Percentiles rank a stretch among this genome's conserved stretches.
These are phyloP conservation scores for Calycopis cecrops DNA, from an alignment of 1,140 invertebrate genomes.

Conservation along the genomic window DNA sequence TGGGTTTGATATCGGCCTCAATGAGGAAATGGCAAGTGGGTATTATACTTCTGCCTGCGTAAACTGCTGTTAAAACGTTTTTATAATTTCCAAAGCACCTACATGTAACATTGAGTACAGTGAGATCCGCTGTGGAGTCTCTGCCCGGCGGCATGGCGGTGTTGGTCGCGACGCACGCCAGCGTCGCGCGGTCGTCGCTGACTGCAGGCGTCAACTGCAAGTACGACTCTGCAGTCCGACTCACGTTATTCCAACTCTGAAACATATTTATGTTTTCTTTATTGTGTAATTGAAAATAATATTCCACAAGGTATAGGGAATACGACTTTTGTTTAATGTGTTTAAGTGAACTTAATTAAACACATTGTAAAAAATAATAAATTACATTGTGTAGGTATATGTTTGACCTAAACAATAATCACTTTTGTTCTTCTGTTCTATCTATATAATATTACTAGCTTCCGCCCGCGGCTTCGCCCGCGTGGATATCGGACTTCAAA, in stretches of 20 bases:
- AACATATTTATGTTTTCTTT: constrained; percentile 11
- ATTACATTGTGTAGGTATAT: not conserved
- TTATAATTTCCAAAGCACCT: constrained; percentile 54
- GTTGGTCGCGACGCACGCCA: constrained; percentile 92
- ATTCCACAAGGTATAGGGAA: too few species aligned
- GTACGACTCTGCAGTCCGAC: constrained; percentile 80
- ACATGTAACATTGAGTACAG: constrained; percentile 91
- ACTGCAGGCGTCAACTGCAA: constrained; percentile 84
- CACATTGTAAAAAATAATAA: not conserved
- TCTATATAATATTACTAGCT: too few species aligned
- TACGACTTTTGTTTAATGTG: too few species aligned
- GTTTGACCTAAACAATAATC: too few species aligned
- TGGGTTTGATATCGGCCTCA: too few species aligned
- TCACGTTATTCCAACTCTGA: constrained; percentile 78
- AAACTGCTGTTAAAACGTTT: too few species aligned
- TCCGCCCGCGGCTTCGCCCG: too few species aligned
- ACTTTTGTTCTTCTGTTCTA: too few species aligned
- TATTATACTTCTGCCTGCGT: too few species aligned
- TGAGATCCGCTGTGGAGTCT: constrained; percentile 83
- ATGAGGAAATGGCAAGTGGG: too few species aligned
- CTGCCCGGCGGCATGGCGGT: constrained; percentile 78
- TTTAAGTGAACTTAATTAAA: not conserved
- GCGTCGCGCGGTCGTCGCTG: constrained; percentile 83
- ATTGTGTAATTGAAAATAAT: too few species aligned
- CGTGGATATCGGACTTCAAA: too few species aligned